A percentile compares a stretch with the other conserved stretches of the same genome.
These are phyloP conservation scores for Rhinogobius similis DNA, from an alignment of 2,113 vertebrate species.

Conservation along the genomic window DNA sequence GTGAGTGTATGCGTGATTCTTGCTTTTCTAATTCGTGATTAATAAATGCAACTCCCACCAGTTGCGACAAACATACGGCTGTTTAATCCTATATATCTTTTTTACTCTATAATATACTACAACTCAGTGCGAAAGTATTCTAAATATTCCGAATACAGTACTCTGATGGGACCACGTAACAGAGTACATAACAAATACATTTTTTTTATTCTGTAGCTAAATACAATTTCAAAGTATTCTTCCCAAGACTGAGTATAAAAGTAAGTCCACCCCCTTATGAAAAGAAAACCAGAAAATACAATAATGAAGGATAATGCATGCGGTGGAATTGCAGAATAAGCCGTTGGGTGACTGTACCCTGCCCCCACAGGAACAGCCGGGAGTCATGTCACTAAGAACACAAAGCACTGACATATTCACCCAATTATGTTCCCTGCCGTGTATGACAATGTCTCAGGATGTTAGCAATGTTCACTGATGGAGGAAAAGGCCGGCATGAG, in stretches of 20 bases:
- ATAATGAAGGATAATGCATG: conserved; percentile 44
- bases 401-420: conserved; percentile 76
- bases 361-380: conserved; percentile 63
- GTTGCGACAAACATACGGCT: too few species aligned
- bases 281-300: conserved; percentile 9
- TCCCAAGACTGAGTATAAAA: not conserved
- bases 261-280: conserved; percentile 11
- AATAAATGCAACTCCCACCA: too few species aligned
- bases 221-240: too few species aligned
- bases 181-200: too few species aligned
- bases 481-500: conserved; percentile 42
- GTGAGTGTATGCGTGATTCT: too few species aligned
- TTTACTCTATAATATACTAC: too few species aligned
- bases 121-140: too few species aligned
- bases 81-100: too few species aligned
- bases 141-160: too few species aligned
- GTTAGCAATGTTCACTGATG: conserved; percentile 69
- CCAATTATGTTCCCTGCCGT: conserved; percentile 77
- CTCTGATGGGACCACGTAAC: too few species aligned
- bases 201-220: too few species aligned
- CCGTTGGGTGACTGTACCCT: conserved; percentile 49
- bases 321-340: conserved; percentile 41
- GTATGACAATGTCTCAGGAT: conserved; percentile 73
- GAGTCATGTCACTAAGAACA: conserved; percentile 75
- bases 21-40: too few species aligned